These are phyloP conservation scores for Colletes gigas DNA, from an alignment of 1,140 invertebrate species.

Conservation along the genomic window DNA sequence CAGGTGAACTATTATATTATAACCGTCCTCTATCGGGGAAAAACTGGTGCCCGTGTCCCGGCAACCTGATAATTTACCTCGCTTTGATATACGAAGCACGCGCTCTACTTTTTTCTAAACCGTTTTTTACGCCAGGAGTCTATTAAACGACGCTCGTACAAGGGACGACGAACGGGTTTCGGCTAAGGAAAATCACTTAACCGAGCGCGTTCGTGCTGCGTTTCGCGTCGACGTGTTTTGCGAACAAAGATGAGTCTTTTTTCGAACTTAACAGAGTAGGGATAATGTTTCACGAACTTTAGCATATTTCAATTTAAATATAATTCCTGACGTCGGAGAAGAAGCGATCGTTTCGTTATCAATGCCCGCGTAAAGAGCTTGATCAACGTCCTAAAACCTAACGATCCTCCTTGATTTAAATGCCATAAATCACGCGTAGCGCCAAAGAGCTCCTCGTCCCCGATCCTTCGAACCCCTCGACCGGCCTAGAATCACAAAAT, in stretches of 20 bases:
- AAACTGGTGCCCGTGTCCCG: not conserved
- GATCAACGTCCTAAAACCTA: not conserved
- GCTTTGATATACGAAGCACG: slow-evolving; percentile 34
- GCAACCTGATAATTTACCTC: slow-evolving; percentile 32
- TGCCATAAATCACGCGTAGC: not conserved
- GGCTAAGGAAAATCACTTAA: slow-evolving; percentile 19
- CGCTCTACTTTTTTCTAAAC: slow-evolving; percentile 17
- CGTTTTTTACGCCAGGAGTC: not conserved
- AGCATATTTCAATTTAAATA: too few relatives aligned
- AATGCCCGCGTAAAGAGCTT: too few relatives aligned
- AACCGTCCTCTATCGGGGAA: not conserved
- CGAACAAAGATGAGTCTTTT: too few relatives aligned
- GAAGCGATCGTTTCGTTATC: too few relatives aligned
- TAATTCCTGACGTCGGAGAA: too few relatives aligned
- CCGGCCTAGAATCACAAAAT: not conserved
- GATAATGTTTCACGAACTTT: too few relatives aligned
- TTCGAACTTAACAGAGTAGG: too few relatives aligned
- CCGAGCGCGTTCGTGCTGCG: not conserved
- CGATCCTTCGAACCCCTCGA: not conserved
- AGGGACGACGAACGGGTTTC: not conserved
- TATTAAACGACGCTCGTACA: slow-evolving; percentile 28
- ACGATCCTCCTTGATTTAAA: not conserved
- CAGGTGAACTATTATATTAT: slow-evolving; percentile 6
- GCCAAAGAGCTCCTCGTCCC: not conserved
- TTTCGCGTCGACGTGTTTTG: too few relatives aligned